These are phyloP conservation scores for Volucella bombylans DNA, from an alignment of 2,888 invertebrate species.

Conservation along the genomic window DNA sequence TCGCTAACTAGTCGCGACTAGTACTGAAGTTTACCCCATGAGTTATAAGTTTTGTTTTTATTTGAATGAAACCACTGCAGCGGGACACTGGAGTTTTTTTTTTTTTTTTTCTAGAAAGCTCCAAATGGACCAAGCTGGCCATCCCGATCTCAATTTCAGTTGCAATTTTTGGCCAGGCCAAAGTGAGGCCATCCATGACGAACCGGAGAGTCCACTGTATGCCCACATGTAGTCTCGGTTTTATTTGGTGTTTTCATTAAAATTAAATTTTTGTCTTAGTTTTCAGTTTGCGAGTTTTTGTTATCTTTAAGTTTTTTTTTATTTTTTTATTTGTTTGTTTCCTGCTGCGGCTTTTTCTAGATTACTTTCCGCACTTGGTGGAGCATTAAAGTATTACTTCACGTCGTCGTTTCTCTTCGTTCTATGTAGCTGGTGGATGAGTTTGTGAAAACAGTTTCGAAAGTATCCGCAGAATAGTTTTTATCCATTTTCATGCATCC, in stretches of 20 bases:
- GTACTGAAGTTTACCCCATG: conserved; percentile 39
- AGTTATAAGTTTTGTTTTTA: not conserved
- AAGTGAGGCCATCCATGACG: conserved; percentile 57
- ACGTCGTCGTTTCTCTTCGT: conserved; percentile 15
- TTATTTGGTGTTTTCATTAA: conserved; percentile 69
- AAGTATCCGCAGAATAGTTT: conserved; percentile 72
- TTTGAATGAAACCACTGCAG: conserved; percentile 18
- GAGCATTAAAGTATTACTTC: conserved; percentile 71
- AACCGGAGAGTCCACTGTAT: conserved; percentile 26
- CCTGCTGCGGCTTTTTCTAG: conserved; percentile 15
- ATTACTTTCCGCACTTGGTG: conserved; percentile 54
- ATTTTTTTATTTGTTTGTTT: conserved; percentile 26
- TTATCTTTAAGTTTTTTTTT: conserved; percentile 8
- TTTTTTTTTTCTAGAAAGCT: not conserved
- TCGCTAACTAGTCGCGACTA: conserved; percentile 67
- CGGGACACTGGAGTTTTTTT: not conserved
- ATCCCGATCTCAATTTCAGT: not conserved
- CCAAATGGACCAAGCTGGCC: no score
- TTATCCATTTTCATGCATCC: conserved; percentile 69
- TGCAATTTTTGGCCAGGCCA: conserved; percentile 2
- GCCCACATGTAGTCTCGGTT: conserved; percentile 33
- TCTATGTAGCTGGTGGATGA: conserved; percentile 7
- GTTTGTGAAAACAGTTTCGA: conserved; percentile 67
- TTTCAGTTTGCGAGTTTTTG: conserved; percentile 15
- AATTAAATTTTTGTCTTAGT: conserved; percentile 66